Conservation (phyloP, 2,797 vertebrate species). For the Falco biarmicus region DNA sequence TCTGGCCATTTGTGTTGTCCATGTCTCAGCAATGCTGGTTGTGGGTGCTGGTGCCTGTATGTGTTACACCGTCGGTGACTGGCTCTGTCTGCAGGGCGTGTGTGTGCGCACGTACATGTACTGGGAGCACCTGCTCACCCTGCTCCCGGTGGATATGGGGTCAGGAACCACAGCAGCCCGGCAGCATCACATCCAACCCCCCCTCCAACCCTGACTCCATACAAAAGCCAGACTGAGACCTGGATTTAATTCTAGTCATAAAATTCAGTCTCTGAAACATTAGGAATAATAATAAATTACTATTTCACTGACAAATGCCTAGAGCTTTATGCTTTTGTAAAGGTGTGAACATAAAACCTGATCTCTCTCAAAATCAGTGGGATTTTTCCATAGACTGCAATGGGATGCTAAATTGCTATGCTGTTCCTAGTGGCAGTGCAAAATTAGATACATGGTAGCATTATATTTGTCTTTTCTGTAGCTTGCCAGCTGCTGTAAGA, state of each 20-base stretch:
- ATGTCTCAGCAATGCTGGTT: background rate
- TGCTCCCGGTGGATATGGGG: background rate
- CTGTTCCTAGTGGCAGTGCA: background rate
- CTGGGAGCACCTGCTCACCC: background rate
- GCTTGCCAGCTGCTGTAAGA: background rate
- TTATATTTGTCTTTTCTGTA: background rate
- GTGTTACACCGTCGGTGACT: background rate
- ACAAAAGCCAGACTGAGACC: background rate
- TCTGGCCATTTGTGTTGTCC: background rate
- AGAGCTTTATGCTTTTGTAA: background rate
- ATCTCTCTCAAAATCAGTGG: background rate
- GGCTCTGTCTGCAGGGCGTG: background rate
- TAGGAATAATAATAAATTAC: background rate
- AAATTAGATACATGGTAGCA: background rate
- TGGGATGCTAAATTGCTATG: background rate
- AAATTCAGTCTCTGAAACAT: background rate
- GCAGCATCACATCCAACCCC: background rate
- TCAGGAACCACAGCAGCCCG: background rate
- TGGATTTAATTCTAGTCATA: background rate
- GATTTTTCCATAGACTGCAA: background rate
- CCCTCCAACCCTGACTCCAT: background rate
- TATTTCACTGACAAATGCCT: background rate
- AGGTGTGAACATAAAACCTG: background rate
- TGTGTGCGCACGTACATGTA: accelerated
- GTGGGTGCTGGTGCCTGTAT: background rate